These are phyloP conservation scores for Candidula unifasciata DNA, from an alignment of 2,888 invertebrate genomes.

Conservation along the genomic window DNA sequence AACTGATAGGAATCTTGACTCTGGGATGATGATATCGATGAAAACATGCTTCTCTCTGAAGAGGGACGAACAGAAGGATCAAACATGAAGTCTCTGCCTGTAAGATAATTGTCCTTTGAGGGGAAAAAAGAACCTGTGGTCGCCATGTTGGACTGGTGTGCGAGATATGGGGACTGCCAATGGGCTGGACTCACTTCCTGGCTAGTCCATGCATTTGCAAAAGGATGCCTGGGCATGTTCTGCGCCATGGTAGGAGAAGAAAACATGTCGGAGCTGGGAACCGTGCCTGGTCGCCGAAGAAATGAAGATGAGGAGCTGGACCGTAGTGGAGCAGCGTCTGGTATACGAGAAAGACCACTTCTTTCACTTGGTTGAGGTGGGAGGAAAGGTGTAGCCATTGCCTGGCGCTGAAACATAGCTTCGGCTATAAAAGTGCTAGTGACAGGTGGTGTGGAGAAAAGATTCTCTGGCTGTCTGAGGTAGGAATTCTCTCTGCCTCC, in stretches of 20 bases:
- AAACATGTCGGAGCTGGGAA: slow-evolving; percentile 69
- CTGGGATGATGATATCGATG: slow-evolving; percentile 64
- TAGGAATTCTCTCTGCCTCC: slow-evolving; percentile 54
- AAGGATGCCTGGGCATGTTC: slow-evolving; percentile 70
- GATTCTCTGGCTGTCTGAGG: slow-evolving; percentile 56
- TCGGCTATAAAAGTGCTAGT: slow-evolving; percentile 66
- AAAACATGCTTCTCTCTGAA: slow-evolving; percentile 71
- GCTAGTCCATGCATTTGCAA: slow-evolving; percentile 70
- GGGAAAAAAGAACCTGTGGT: slow-evolving; percentile 61
- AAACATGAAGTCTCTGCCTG: slow-evolving; percentile 72
- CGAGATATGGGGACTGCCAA: slow-evolving; percentile 71
- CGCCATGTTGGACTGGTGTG: slow-evolving; percentile 66
- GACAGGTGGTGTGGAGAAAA: slow-evolving; percentile 57
- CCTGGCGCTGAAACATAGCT: slow-evolving; percentile 69
- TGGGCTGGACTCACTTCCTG: slow-evolving; percentile 71
- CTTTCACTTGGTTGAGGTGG: slow-evolving; percentile 54
- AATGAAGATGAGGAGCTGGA: slow-evolving; percentile 60
- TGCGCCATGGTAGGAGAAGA: slow-evolving; percentile 65
- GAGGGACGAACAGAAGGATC: slow-evolving; percentile 65
- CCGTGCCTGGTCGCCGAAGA: slow-evolving; percentile 63
- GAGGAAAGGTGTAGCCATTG: slow-evolving; percentile 67
- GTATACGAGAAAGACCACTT: slow-evolving; percentile 63
- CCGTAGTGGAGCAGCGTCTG: slow-evolving; percentile 63
- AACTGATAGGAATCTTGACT: slow-evolving; percentile 61
- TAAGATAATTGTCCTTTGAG: slow-evolving; percentile 70